Evolutionary conservation across 1,140 invertebrate genomes (phyloP), one percentile per base, ranked within the genome.

Genomic region (Copidosoma floridanum): DNA sequence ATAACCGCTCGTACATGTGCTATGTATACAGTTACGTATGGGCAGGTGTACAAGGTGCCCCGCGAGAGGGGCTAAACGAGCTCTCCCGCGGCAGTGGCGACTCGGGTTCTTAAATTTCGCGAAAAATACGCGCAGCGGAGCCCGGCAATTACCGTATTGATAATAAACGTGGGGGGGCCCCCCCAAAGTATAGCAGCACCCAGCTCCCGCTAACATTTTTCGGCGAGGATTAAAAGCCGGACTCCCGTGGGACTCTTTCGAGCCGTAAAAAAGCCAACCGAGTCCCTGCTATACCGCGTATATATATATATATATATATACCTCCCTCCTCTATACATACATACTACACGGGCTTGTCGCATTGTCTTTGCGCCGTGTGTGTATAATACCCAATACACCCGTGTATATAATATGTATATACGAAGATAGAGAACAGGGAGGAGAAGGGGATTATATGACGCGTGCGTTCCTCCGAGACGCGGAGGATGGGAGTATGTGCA

Each of bases 101-200:
- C n/a, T n/a, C 50, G 26, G 20, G 14, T 18, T 38, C 12, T 26
- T 37, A 47, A 48, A 29, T 41, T 47, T 50, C 16, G 23, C 46
- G 46, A 50, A 43, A 62, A 62, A 51, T 57, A 57, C n/a, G n/a
- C n/a, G n/a, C 37, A 48, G 11, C 48, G 21, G 38, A 35, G 26
- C 8, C n/a, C 2, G 37, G 21, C 59, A 61, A 61, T 61, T 61
- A 61, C 59, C 52, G 52, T 61, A 61, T 56, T 57, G 53, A 62
- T 62, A 62, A 62, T 56, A 62, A 62, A 62, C 44, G 27, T 3
- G 26, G 18, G 6, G n/a, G n/a, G n/a, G n/a, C n/a, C n/a, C n/a
- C n/a, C n/a, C n/a, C n/a, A n/a, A n/a, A n/a, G n/a, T n/a, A n/a
- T n/a, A n/a, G n/a, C n/a, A n/a, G n/a, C n/a, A n/a, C n/a, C n/a